Base-by-base conservation (phyloP, 2,797 vertebrate genomes). In the Propithecus deckenii region DNA sequence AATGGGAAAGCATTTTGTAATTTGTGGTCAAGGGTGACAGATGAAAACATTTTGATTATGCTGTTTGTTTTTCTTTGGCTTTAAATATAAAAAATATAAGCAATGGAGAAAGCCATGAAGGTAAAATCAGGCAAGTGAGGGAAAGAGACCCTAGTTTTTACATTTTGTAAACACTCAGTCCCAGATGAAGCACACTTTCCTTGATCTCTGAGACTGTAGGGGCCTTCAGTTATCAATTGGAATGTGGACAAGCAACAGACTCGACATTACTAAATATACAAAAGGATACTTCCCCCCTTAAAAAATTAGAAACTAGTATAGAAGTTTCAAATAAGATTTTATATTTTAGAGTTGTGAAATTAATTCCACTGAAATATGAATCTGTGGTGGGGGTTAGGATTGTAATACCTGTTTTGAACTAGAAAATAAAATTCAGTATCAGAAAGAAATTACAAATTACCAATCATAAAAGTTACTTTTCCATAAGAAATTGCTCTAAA, bases 241-340 rank as follows among this genome's bases (percentile, higher is more conserved):
- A 97, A 94, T 92, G 86, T 80, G 55, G 91, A 86, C 6, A 10
- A 86, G 57, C 92, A 80, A 89, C 78, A 94, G 41, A 46, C 41
- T 92, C 52, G 93, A 95, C 52, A 79, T 94, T 80, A 69, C 43
- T 90, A 63, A 85, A 38, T 71, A 88, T 50, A 67, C 28, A 57
- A 79, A 63, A 86, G 81, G 32, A 59, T 43, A 71, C 71, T 87
- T 87, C 93, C 72, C 20, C 32, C 30, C 22, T 32, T 83, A 55
- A 48, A 95, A 93, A 92, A 10, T 41, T 41, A 71, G 7, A 5
- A 48, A 41, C 15, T 71, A 74, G 18, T 59, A 90, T 12, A 79
- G n/a, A 72, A 79, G 55, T 30, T 91, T 55, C 46, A 11, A 89
- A 17, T 72, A 72, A 75, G 30, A 35, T 63, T 93, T 81, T 28